Conservation (phyloP, 2,888 invertebrate species). For the Syrista parreyssii region DNA sequence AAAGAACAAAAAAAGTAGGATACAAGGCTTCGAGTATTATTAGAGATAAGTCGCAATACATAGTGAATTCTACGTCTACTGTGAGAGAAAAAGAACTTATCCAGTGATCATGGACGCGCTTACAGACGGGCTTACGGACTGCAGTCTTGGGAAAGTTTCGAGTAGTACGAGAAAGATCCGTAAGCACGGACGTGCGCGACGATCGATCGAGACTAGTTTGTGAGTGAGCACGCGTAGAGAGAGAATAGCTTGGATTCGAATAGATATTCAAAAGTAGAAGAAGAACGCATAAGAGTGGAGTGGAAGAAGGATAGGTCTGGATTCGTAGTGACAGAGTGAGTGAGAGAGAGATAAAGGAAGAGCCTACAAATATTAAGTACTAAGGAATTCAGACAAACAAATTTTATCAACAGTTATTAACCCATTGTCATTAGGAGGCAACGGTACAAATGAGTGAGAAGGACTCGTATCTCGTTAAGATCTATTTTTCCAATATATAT, state of each 20-base stretch:
- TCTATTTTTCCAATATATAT: background rate
- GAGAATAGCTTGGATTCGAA: conserved; percentile 1
- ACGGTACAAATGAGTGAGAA: too few relatives aligned
- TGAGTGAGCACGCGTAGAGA: conserved; percentile 9
- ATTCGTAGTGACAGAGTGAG: background rate
- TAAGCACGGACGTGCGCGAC: conserved; percentile 13
- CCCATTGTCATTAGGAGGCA: background rate
- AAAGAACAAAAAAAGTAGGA: background rate
- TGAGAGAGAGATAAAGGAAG: background rate
- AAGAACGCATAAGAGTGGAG: background rate
- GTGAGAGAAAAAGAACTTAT: background rate
- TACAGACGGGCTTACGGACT: background rate
- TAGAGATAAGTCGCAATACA: background rate
- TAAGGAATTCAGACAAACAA: background rate
- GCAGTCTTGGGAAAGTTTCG: conserved; percentile 19
- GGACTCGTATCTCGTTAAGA: too few relatives aligned
- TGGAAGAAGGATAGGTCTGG: background rate
- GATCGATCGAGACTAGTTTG: background rate
- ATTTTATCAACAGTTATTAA: background rate
- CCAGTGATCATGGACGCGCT: background rate
- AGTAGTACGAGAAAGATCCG: conserved; percentile 24
- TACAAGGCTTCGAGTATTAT: background rate
- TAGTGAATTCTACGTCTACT: background rate
- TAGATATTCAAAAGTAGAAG: background rate
- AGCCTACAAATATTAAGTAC: background rate